Percentiles rank a stretch among this genome's conserved stretches.
Evolutionary conservation across 2,113 vertebrate genomes (phyloP).

Genomic region (Origma solitaria): DNA sequence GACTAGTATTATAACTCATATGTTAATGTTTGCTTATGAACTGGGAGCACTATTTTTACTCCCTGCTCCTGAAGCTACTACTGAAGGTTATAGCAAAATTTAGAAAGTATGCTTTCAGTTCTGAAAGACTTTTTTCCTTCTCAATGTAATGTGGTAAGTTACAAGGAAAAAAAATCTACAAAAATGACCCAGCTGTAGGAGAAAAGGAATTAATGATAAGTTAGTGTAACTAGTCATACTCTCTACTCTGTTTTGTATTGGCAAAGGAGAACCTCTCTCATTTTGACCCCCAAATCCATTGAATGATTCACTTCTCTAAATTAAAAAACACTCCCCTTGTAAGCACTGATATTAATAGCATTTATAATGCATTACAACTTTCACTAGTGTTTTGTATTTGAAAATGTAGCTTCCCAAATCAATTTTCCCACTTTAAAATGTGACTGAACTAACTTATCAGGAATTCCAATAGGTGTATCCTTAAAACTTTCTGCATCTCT

Average conservation of each 20-base stretch:
- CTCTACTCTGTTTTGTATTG: background rate
- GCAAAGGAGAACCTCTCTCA: background rate
- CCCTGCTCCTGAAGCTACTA: background rate
- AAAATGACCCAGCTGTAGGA: conserved; percentile 33
- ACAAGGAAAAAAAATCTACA: conserved; percentile 10
- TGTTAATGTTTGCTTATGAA: background rate
- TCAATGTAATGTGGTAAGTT: conserved; percentile 71
- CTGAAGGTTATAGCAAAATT: conserved; percentile 15
- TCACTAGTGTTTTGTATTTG: background rate
- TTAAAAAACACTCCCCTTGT: background rate
- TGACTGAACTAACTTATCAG: conserved; percentile 75
- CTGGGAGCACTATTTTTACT: conserved; percentile 1
- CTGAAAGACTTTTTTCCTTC: conserved; percentile 53
- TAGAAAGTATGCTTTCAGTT: conserved; percentile 27
- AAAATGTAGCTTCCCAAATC: background rate
- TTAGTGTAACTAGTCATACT: conserved; percentile 52
- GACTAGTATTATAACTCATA: background rate
- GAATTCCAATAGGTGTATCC: conserved; percentile 65
- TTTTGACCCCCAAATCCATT: background rate
- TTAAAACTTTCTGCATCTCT: conserved; percentile 71
- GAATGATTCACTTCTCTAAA: background rate
- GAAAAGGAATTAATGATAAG: conserved; percentile 74
- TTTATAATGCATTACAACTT: background rate
- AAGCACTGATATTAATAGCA: background rate
- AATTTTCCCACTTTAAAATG: background rate